These are phyloP conservation scores for Ametastegia equiseti DNA, from an alignment of 2,888 invertebrate species.

Conservation along the genomic window DNA sequence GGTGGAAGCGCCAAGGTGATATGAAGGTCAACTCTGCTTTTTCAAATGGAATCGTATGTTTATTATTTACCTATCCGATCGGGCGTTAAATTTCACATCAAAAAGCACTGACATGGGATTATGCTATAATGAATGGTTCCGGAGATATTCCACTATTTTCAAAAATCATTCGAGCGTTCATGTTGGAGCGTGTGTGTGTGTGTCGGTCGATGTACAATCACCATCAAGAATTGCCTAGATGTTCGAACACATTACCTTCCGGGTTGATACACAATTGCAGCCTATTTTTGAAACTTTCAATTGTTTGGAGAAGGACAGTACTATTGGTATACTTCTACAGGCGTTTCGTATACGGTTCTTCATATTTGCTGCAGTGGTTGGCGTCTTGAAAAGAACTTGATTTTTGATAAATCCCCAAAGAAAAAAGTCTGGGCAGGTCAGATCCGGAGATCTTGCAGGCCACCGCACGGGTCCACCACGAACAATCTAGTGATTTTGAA, in stretches of 20 bases:
- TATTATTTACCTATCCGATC: neutral
- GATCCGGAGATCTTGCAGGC: constrained; percentile 56
- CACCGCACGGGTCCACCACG: constrained; percentile 54
- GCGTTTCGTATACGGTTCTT: constrained; percentile 48
- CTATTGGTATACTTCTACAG: constrained; percentile 13
- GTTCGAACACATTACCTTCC: too few relatives aligned
- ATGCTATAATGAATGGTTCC: neutral
- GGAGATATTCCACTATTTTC: neutral
- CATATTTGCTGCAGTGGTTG: constrained; percentile 54
- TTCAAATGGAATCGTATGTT: constrained; percentile 1
- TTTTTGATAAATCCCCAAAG: constrained; percentile 52
- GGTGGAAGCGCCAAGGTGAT: too few relatives aligned
- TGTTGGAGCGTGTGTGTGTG: too few relatives aligned
- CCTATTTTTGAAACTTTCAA: too few relatives aligned
- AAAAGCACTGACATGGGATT: neutral
- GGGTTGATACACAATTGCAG: too few relatives aligned
- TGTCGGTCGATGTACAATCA: too few relatives aligned
- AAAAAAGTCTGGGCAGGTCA: constrained; percentile 54
- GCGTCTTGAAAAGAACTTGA: constrained; percentile 50
- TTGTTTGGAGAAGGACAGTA: constrained; percentile 18
- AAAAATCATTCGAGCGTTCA: constrained; percentile 42
- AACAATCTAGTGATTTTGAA: constrained; percentile 56
- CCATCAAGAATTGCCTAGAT: too few relatives aligned
- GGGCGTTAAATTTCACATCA: constrained; percentile 20
- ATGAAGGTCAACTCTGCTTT: too few relatives aligned